Evolutionary conservation across 2,888 invertebrate genomes (phyloP).

Genomic region (Biston stratarius): DNA sequence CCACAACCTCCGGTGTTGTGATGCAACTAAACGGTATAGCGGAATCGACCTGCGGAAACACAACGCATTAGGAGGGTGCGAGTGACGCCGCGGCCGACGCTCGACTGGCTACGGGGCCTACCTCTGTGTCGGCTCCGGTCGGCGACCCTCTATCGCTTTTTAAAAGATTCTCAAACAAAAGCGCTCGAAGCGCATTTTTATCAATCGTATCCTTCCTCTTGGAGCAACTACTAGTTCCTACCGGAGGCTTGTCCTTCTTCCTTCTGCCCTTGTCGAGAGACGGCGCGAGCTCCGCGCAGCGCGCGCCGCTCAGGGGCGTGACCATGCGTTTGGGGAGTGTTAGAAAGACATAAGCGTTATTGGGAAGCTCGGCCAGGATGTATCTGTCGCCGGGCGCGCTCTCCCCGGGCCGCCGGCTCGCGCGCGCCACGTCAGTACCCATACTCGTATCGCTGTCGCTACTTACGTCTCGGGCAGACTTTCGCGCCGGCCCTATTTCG

Average conservation of each 20-base stretch:
- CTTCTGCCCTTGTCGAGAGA: constrained; percentile 48
- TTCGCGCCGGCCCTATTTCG: constrained; percentile 19
- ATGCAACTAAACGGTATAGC: constrained; percentile 84
- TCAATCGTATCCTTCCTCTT: constrained; percentile 59
- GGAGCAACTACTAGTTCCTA: constrained; percentile 50
- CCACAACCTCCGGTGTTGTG: constrained; percentile 82
- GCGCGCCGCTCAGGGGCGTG: constrained; percentile 41
- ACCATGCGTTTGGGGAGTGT: constrained; percentile 68
- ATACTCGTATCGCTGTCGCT: constrained; percentile 32
- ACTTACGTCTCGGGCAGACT: constrained; percentile 41
- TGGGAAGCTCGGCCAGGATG: constrained; percentile 61
- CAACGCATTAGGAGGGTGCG: constrained; percentile 42
- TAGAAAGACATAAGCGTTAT: constrained; percentile 71
- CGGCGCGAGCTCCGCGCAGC: background rate
- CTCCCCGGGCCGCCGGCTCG: constrained; percentile 28
- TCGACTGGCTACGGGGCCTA: constrained; percentile 55
- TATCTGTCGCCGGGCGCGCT: constrained; percentile 46
- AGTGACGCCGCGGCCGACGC: constrained; percentile 29
- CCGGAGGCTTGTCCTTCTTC: constrained; percentile 54
- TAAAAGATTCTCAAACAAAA: constrained; percentile 68
- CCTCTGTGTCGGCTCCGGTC: constrained; percentile 60
- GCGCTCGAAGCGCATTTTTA: constrained; percentile 67
- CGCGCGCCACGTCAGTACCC: constrained; percentile 12
- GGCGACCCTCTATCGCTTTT: constrained; percentile 62
- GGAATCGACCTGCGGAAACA: constrained; percentile 77